These are phyloP conservation scores for Leucopternis melanops DNA, from an alignment of 2,113 vertebrate genomes.

Conservation along the genomic window DNA sequence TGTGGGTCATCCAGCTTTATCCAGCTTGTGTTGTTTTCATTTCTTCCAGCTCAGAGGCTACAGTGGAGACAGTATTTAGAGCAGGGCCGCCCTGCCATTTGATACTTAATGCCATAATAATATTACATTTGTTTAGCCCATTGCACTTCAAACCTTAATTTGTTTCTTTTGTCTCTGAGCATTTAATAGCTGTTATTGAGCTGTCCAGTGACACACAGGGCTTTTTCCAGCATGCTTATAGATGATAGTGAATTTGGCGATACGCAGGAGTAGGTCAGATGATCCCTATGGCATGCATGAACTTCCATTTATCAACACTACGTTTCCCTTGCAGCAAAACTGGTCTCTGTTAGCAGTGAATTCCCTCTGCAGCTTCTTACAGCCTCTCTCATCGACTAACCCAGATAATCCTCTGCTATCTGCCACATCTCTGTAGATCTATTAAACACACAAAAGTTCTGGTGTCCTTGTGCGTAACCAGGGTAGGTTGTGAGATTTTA, in stretches of 20 bases:
- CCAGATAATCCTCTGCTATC: constrained; percentile 52
- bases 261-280: neutral
- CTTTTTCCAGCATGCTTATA: neutral
- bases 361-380: neutral
- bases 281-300: neutral
- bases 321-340: neutral
- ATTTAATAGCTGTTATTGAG: neutral
- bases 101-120: neutral
- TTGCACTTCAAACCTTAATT: neutral
- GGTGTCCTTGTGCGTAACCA: neutral
- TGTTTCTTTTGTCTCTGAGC: neutral
- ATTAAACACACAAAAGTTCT: neutral
- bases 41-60: neutral
- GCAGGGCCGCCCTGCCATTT: neutral
- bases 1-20: neutral
- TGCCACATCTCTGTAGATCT: constrained; percentile 10
- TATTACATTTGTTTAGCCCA: neutral
- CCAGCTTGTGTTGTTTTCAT: neutral
- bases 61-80: neutral
- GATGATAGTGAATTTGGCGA: neutral
- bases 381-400: constrained; percentile 8
- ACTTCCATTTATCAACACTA: neutral
- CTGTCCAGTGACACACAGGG: neutral
- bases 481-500: neutral
- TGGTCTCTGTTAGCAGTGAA: neutral